Conservation (phyloP, 2,113 vertebrate species). For the Zapornia atra region DNA sequence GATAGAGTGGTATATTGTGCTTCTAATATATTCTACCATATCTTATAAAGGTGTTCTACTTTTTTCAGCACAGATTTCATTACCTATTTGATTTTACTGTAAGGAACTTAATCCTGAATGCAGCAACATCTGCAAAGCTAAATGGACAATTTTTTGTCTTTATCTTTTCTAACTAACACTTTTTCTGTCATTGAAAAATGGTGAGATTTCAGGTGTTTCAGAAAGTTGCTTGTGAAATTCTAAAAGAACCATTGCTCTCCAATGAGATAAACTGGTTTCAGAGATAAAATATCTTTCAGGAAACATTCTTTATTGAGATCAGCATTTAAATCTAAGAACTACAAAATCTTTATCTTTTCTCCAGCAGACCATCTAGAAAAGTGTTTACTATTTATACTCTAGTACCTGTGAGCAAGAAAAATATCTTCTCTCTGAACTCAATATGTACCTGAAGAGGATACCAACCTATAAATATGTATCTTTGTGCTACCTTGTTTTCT, state of each 20-base stretch:
- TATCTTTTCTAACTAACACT: not conserved
- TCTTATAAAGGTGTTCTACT: not conserved
- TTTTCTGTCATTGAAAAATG: not conserved
- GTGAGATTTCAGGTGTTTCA: not conserved
- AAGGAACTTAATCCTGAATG: not conserved
- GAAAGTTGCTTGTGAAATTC: not conserved
- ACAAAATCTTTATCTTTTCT: not conserved
- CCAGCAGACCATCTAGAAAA: not conserved
- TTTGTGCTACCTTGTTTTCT: not conserved
- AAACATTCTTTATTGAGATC: not conserved
- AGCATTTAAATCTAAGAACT: conserved; percentile 18
- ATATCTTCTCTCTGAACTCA: not conserved
- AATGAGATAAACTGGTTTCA: not conserved
- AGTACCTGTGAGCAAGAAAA: not conserved
- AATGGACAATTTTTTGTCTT: not conserved
- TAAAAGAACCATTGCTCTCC: not conserved
- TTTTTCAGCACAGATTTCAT: not conserved
- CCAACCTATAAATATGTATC: not conserved
- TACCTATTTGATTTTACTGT: not conserved
- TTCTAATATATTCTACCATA: not conserved
- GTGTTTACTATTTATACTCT: not conserved
- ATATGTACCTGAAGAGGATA: not conserved
- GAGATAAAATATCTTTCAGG: not conserved
- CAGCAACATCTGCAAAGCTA: not conserved
- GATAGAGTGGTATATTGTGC: not conserved